Evolutionary conservation across 2,888 invertebrate genomes (phyloP), one percentile per base, ranked within the genome.

Genomic region (Parasteatoda lunata): DNA sequence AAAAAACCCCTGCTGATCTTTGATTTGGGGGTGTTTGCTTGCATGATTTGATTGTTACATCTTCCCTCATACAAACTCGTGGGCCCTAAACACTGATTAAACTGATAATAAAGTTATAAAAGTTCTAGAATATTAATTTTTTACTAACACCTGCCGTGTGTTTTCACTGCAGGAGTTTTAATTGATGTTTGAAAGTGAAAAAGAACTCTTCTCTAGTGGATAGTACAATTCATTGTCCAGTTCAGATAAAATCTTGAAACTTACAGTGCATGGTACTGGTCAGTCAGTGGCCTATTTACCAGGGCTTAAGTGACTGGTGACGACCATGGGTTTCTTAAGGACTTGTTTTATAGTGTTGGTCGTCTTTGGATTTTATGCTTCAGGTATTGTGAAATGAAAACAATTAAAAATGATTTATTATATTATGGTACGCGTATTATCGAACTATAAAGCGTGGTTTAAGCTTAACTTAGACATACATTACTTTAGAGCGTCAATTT

Each of bases 1-100:
- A 80, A 80, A 77, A 15, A 51, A 59, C 30, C 30, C 30, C 30
- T 30, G 49, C 52, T 77, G 85, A 85, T 85, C 85, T 85, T 85
- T 85, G 85, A 65, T 76, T 80, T 85, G 76, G 85, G 85, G 85
- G 80, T 69, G 85, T 68, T 51, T 66, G 11, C 78, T 49, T 52
- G 49, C 70, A 80, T 85, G 70, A 66, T 15, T 8, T 66, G 76
- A 81, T 80, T 77, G 71, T 83, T 83, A 47, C 70, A 76, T 59
- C 49, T 15, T 7, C 64, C 13, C 11, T 13, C 48, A 45, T 11
- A 15, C 15, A 65, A 49, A 9, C 48, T 49, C n/a, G 49, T 76
- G 73, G 76, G 48, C 30, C 30, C 30, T 30, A 64, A 65, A 47
- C 47, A 52, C 3, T 1, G 47, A 70, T 70, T 68, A 84, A 65